Evolutionary conservation across 2,888 invertebrate species (phyloP).

Genomic region (Drosophila kambysellisi): DNA sequence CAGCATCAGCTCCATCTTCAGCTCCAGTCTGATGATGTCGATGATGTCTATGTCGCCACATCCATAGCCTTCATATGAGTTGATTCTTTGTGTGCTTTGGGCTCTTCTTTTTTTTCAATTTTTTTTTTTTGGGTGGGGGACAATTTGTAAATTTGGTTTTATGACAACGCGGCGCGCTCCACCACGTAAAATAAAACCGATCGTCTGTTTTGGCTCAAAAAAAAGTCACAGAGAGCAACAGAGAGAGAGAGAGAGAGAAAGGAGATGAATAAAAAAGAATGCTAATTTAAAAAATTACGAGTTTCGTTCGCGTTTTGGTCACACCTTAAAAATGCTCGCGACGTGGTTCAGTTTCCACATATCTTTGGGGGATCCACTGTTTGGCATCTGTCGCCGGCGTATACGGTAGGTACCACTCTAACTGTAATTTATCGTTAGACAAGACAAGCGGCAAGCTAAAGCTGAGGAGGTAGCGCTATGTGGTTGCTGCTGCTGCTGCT

Average conservation of each 20-base stretch:
- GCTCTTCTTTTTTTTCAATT: conserved; percentile 10
- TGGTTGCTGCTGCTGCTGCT: conserved; percentile 11
- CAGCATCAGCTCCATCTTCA: conserved; percentile 2
- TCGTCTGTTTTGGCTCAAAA: conserved; percentile 49
- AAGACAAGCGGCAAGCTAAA: conserved; percentile 75
- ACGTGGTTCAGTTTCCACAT: conserved; percentile 42
- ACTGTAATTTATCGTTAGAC: conserved; percentile 82
- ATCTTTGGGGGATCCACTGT: conserved; percentile 12
- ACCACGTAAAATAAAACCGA: conserved; percentile 75
- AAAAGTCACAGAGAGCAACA: conserved; percentile 15
- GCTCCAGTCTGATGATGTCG: conserved; percentile 56
- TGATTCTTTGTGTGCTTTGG: conserved; percentile 74
- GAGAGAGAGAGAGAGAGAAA: not conserved
- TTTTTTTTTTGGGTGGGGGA: conserved; percentile 55
- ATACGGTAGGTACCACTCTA: conserved; percentile 81
- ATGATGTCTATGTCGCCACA: conserved; percentile 78
- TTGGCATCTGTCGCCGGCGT: conserved; percentile 51
- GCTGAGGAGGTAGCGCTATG: conserved; percentile 25
- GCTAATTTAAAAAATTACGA: conserved; percentile 83
- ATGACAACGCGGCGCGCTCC: conserved; percentile 74
- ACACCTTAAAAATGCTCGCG: conserved; percentile 77
- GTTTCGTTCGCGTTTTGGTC: conserved; percentile 83
- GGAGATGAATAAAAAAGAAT: conserved; percentile 39
- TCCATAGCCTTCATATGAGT: conserved; percentile 53
- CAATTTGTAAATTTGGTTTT: conserved; percentile 84